phyloP scores from a whole-genome alignment of 2,888 invertebrate species.

The Orchesella flavescens region DNA sequence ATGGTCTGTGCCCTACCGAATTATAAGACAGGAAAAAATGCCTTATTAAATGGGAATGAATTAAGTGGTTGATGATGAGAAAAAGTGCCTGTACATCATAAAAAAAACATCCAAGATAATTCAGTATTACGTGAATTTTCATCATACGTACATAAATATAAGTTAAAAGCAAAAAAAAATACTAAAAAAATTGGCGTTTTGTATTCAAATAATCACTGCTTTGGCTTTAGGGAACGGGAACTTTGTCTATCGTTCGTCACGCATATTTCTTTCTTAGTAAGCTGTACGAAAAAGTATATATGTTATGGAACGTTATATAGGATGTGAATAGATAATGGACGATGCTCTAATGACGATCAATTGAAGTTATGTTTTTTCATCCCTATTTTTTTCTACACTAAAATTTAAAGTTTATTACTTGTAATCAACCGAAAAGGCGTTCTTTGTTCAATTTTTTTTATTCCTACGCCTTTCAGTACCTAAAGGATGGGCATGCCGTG shows the following conservation, averaged over 20 bases:
- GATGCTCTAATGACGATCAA: background rate
- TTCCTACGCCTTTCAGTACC: background rate
- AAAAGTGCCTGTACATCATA: background rate
- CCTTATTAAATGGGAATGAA: constrained; percentile 15
- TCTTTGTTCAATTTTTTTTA: background rate
- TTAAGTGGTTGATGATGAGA: background rate
- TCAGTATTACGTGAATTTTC: background rate
- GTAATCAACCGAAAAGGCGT: constrained; percentile 31
- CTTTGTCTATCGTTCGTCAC: constrained; percentile 49
- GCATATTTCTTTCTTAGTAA: constrained; percentile 40
- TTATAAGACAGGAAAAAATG: constrained; percentile 24
- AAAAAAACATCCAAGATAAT: background rate
- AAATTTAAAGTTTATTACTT: constrained; percentile 35
- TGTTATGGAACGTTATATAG: too few species aligned
- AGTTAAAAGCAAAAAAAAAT: background rate
- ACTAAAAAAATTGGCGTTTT: background rate
- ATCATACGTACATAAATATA: constrained; percentile 3
- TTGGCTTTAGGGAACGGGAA: constrained; percentile 40
- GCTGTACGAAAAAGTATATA: constrained; percentile 38
- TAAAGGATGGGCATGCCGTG: background rate
- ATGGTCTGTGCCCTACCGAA: constrained; percentile 22
- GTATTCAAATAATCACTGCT: constrained; percentile 22
- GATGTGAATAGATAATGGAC: constrained; percentile 8
- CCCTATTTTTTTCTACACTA: constrained; percentile 12
- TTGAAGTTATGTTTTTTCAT: background rate